phyloP scores from a whole-genome alignment of 2,113 vertebrate genomes.

The Gobiocypris rarus region DNA sequence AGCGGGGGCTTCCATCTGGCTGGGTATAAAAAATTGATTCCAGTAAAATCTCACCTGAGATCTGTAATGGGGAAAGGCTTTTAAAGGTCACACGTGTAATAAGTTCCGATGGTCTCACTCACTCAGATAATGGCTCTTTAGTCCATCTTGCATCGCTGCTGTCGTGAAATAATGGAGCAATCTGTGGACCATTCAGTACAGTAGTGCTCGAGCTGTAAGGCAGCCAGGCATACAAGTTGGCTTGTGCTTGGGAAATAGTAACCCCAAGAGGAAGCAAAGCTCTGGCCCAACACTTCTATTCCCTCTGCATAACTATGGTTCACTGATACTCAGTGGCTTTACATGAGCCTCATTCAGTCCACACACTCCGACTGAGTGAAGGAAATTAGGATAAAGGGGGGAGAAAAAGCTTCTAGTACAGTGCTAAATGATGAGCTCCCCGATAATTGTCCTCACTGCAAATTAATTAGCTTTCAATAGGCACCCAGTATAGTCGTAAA shows the following conservation, averaged over 20 bases:
- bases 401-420: background rate
- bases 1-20: conserved; percentile 68
- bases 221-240: conserved; percentile 64
- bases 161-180: conserved; percentile 85
- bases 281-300: conserved; percentile 65
- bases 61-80: conserved; percentile 81
- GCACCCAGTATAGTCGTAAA: conserved; percentile 57
- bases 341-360: conserved; percentile 58
- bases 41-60: conserved; percentile 84
- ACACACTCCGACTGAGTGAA: conserved; percentile 58
- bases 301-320: conserved; percentile 61
- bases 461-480: conserved; percentile 59
- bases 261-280: conserved; percentile 57
- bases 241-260: conserved; percentile 70
- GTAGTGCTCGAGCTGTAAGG: conserved; percentile 70
- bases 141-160: conserved; percentile 80
- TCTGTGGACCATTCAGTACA: conserved; percentile 84
- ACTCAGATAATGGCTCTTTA: conserved; percentile 82
- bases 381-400: conserved; percentile 59
- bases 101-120: conserved; percentile 83
- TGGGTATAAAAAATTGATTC: conserved; percentile 82
- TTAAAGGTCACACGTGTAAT: conserved; percentile 85
- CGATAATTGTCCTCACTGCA: conserved; percentile 49
- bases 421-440: conserved; percentile 47
- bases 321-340: conserved; percentile 63